phyloP scores from a whole-genome alignment of 2,797 vertebrate species.

The Acropternis orthonyx region DNA sequence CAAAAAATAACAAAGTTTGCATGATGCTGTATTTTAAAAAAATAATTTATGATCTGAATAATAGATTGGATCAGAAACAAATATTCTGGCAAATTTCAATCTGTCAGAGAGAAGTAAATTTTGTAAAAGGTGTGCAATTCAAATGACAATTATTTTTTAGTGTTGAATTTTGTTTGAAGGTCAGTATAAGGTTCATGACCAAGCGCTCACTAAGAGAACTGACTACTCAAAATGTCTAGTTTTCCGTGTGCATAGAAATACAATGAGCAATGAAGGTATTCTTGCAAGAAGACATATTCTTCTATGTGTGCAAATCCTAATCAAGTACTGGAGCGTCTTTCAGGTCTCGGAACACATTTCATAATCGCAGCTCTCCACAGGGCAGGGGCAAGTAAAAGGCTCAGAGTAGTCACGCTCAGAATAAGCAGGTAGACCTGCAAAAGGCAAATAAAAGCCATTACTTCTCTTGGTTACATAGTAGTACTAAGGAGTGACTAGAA shows the following conservation, averaged over 20 bases:
- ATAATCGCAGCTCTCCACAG: slow-evolving; percentile 89
- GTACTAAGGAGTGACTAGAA: not conserved
- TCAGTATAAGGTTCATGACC: slow-evolving; percentile 40
- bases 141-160: not conserved
- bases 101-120: not conserved
- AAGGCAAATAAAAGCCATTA: slow-evolving; percentile 35
- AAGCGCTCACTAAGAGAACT: slow-evolving; percentile 1
- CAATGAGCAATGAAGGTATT: not conserved
- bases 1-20: slow-evolving; percentile 33
- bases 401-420: slow-evolving; percentile 94
- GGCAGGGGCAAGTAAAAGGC: slow-evolving; percentile 90
- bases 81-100: not conserved
- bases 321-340: slow-evolving; percentile 85
- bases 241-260: slow-evolving; percentile 39
- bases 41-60: slow-evolving; percentile 4
- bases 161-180: not conserved
- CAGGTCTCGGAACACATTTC: slow-evolving; percentile 81
- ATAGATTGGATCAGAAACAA: not conserved
- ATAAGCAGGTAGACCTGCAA: slow-evolving; percentile 94
- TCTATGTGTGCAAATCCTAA: not conserved
- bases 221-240: not conserved
- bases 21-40: slow-evolving; percentile 26
- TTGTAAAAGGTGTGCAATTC: not conserved
- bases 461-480: not conserved
- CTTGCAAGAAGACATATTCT: not conserved